phyloP scores from a whole-genome alignment of 2,113 vertebrate species.

The Nesoenas mayeri region DNA sequence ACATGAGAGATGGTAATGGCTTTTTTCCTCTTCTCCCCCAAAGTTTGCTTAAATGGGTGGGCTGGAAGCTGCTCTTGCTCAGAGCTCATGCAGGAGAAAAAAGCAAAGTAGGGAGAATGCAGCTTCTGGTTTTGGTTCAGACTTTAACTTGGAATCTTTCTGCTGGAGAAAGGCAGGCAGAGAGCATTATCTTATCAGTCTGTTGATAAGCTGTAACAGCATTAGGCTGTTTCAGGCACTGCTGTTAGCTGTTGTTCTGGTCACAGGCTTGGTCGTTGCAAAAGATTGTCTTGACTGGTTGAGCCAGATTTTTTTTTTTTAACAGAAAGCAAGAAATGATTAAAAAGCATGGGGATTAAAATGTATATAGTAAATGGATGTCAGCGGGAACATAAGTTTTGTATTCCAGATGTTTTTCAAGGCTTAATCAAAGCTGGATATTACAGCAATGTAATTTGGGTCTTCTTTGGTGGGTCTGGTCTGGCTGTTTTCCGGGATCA shows the following conservation, averaged over 20 bases:
- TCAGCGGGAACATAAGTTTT: neutral
- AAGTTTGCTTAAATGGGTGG: neutral
- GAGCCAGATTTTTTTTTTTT: neutral
- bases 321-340: neutral
- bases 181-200: conserved; percentile 58
- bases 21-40: neutral
- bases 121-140: conserved; percentile 32
- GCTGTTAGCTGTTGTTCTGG: conserved; percentile 38
- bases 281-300: conserved; percentile 40
- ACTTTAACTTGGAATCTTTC: conserved; percentile 29
- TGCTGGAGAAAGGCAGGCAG: conserved; percentile 38
- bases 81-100: neutral
- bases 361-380: neutral
- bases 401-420: conserved; percentile 9
- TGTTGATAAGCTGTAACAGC: conserved; percentile 51
- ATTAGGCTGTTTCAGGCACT: conserved; percentile 36
- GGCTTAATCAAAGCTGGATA: conserved; percentile 13
- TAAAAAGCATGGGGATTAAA: conserved; percentile 22
- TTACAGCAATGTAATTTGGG: neutral
- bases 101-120: neutral
- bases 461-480: neutral
- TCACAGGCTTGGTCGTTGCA: conserved; percentile 42
- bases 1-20: neutral
- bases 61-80: neutral
- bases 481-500: neutral